A percentile compares a stretch with the other conserved stretches of the same genome.
Evolutionary conservation across 2,797 vertebrate genomes (phyloP).

Genomic region (Lateolabrax maculatus): DNA sequence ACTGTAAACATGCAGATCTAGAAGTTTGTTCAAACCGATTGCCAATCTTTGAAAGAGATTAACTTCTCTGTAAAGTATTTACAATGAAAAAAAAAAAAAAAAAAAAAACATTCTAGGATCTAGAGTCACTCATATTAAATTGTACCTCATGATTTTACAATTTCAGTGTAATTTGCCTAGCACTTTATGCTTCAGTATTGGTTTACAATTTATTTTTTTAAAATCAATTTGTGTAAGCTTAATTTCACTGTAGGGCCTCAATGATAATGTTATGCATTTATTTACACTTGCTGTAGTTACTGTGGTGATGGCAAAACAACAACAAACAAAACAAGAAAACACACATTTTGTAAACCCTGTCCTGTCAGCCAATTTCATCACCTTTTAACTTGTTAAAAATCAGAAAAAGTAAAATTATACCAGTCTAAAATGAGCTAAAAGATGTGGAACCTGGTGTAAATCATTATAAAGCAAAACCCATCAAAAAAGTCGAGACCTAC

Average conservation of each 20-base stretch:
- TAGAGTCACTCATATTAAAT: neutral
- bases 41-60: constrained; percentile 12
- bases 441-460: neutral
- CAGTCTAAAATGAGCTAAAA: neutral
- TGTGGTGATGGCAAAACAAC: neutral
- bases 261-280: neutral
- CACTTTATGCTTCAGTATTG: neutral
- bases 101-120: neutral
- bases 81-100: constrained; percentile 7
- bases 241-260: neutral
- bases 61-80: constrained; percentile 26
- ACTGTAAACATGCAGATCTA: constrained; percentile 7
- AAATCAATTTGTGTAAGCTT: neutral
- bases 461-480: neutral
- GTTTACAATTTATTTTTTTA: neutral
- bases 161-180: neutral
- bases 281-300: neutral
- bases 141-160: neutral
- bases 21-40: constrained; percentile 28
- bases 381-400: neutral
- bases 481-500: neutral
- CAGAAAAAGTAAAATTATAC: neutral
- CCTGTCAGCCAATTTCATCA: neutral
- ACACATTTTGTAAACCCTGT: neutral
- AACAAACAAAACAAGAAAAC: neutral